Base-by-base conservation (phyloP, 2,888 invertebrate species). In the Sepiola atlantica region DNA sequence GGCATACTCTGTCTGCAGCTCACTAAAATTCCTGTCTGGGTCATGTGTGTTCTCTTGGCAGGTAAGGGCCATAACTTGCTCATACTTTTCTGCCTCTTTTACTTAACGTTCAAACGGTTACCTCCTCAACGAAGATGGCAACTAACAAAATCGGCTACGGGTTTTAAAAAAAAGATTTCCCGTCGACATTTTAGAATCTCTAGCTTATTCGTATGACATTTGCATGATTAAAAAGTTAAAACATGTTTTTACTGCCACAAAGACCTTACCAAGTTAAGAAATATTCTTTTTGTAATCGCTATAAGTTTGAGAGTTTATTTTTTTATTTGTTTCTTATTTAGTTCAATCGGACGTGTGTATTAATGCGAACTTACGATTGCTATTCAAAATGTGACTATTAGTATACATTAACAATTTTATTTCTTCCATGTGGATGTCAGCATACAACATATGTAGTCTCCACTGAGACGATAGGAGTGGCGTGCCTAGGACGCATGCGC, bases 31-130 rank as follows among this genome's bases (percentile, higher is more conserved):
- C 93, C 93, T 93, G 93, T 93, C 93, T 93, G 93, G 93, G 93
- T 93, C 93, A 93, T 93, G 93, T 57, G 93, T 61, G 93, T 57
- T 93, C 93, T 61, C 35, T 35, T 93, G 93, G 55, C 93, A 93
- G 93, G 93, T 93, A 93, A 93, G 93, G 93, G 93, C 93, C 54
- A 93, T 57, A 93, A 93, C 93, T 93, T 93, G 93, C 93, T 93
- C 55, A 28, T 55, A 93, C 93, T 61, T 57, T 45, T 32, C n/a
- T 77, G 77, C n/a, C 77, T n/a, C n/a, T 77, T 77, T 77, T 77
- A 77, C 77, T 77, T 77, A 77, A 77, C 77, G n/a, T 32, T 77
- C 77, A 77, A 77, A 77, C 32, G 77, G 77, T 77, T 77, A 77
- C 77, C 77, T 77, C n/a, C 61, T 61, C 24, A 61, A 61, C 28